A percentile compares a stretch with the other conserved stretches of the same genome.
phyloP scores from a whole-genome alignment of 2,113 vertebrate species.

The Nibea coibor region DNA sequence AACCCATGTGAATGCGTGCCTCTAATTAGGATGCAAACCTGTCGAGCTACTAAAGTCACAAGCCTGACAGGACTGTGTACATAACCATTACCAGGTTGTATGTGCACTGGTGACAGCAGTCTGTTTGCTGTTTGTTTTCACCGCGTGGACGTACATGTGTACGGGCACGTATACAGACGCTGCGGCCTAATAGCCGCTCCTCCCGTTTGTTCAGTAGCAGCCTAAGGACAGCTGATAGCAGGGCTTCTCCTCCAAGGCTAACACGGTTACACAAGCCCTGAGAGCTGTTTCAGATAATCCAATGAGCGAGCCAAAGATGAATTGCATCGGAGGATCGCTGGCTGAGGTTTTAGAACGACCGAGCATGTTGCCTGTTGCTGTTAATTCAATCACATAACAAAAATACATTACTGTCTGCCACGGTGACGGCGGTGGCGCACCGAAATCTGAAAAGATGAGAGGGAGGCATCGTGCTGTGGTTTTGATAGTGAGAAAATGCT shows the following conservation, averaged over 20 bases:
- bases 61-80: conserved; percentile 11
- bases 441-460: conserved; percentile 26
- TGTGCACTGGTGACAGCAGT: conserved; percentile 39
- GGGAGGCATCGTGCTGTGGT: background rate
- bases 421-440: conserved; percentile 2
- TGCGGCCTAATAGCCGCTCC: conserved; percentile 35
- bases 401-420: conserved; percentile 36
- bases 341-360: conserved; percentile 42
- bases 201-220: conserved; percentile 53
- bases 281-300: conserved; percentile 69
- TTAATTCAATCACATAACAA: conserved; percentile 51
- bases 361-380: conserved; percentile 41
- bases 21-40: conserved; percentile 49
- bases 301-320: conserved; percentile 60
- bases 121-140: conserved; percentile 38
- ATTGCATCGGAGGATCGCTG: conserved; percentile 48
- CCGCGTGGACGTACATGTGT: conserved; percentile 33
- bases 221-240: conserved; percentile 21
- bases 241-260: conserved; percentile 65
- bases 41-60: conserved; percentile 28
- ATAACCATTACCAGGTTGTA: background rate
- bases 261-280: conserved; percentile 63
- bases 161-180: conserved; percentile 54
- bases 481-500: conserved; percentile 14
- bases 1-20: background rate